Base-by-base conservation (phyloP, 2,113 vertebrate species). In the Coreoperca whiteheadi region DNA sequence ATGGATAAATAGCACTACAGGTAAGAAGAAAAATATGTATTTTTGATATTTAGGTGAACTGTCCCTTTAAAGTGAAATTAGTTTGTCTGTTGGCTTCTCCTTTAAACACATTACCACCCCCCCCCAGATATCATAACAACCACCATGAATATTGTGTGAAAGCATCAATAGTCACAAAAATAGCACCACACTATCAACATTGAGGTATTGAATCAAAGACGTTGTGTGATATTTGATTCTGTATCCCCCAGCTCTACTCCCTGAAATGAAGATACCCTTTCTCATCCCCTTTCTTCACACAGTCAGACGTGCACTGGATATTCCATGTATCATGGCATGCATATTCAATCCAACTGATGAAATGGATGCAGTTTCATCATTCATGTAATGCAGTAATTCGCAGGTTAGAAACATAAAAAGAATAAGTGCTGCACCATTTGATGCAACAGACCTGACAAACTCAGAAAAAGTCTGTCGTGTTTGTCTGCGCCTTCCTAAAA, bases 371-470 rank as follows among this genome's bases (percentile, higher is more conserved):
- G 69, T 85, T 81, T 85, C 78, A 72, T 86, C 54, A 87, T 59
- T 77, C 65, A 37, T 39, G 30, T 65, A 6, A 8, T 53, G 66
- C 43, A 84, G 54, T 32, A 1, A 66, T 64, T 71, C 78, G 71
- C 16, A 70, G 23, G 67, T 54, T 50, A 69, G 39, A 41, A 48
- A 60, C 18, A 41, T 37, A 64, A 56, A n/a, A 23, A 65, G 69
- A 73, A 80, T 4, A 84, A 41, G 51, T 84, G 18, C 41, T 87
- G 48, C 68, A 77, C 57, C 34, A 71, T 80, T 77, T 79, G 68
- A 89, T 86, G 64, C 60, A 82, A 82, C 74, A 65, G 30, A 48
- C 21, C 30, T 60, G 25, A 76, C n/a, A n/a, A n/a, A n/a, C n/a
- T n/a, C n/a, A n/a, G n/a, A n/a, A n/a, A n/a, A n/a, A n/a, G n/a